A percentile compares a stretch with the other conserved stretches of the same genome.
These are phyloP conservation scores for Clarias magur DNA, from an alignment of 2,113 vertebrate genomes.

Conservation along the genomic window DNA sequence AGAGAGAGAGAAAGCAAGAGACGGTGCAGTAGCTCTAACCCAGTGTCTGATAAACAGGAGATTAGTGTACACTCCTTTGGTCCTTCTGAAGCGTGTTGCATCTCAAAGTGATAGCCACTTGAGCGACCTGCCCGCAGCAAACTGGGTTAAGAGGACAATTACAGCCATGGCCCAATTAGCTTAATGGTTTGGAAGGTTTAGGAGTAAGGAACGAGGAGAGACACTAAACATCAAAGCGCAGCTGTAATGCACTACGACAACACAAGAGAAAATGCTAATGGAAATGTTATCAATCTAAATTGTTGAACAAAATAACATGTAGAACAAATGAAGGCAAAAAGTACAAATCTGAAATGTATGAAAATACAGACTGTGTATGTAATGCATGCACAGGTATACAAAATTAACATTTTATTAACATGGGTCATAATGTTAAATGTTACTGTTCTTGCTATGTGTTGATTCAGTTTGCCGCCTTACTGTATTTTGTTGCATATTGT, in stretches of 20 bases:
- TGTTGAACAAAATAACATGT: neutral
- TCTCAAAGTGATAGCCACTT: conserved; percentile 45
- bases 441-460: too few species aligned
- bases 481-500: too few species aligned
- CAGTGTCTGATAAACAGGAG: conserved; percentile 44
- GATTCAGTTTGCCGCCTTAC: too few species aligned
- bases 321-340: neutral
- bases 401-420: neutral
- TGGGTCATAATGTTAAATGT: neutral
- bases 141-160: conserved; percentile 59
- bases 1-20: neutral
- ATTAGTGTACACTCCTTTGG: conserved; percentile 36
- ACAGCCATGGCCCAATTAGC: conserved; percentile 47
- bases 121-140: conserved; percentile 26
- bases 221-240: neutral
- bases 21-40: conserved; percentile 45
- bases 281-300: neutral
- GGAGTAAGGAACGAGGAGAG: conserved; percentile 26
- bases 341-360: neutral
- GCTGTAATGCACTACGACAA: neutral
- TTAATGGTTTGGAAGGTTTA: conserved; percentile 46
- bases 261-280: neutral
- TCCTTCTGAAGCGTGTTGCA: conserved; percentile 18
- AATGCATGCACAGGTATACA: neutral
- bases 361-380: neutral